Evolutionary conservation across 2,113 vertebrate species (phyloP).

Genomic region (Aleadryas rufinucha): DNA sequence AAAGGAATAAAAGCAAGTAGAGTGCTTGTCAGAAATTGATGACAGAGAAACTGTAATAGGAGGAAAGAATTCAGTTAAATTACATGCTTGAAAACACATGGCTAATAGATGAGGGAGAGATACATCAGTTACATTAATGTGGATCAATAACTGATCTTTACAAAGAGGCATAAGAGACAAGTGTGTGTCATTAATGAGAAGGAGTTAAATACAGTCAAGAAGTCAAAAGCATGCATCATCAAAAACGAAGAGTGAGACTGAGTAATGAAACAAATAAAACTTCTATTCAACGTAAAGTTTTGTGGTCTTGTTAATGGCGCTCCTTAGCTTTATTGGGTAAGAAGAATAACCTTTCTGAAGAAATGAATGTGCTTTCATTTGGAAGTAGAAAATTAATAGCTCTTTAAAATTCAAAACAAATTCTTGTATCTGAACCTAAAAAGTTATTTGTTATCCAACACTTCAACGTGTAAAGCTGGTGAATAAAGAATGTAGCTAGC

Average conservation of each 20-base stretch:
- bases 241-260: not conserved
- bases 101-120: slow-evolving; percentile 7
- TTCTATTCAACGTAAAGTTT: not conserved
- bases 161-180: not conserved
- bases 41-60: not conserved
- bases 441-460: not conserved
- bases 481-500: not conserved
- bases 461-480: not conserved
- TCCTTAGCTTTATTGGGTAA: not conserved
- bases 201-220: slow-evolving; percentile 6
- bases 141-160: slow-evolving; percentile 28
- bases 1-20: not conserved
- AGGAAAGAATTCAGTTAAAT: slow-evolving; percentile 23
- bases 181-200: not conserved
- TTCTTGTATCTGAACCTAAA: not conserved
- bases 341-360: not conserved
- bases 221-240: not conserved
- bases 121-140: not conserved
- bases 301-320: not conserved
- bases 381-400: not conserved
- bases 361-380: not conserved
- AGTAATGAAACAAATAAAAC: not conserved
- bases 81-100: not conserved
- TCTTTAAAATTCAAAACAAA: slow-evolving; percentile 4
- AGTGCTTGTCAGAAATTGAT: not conserved